phyloP scores from a whole-genome alignment of 2,113 vertebrate genomes.

The Polypterus bichir region DNA sequence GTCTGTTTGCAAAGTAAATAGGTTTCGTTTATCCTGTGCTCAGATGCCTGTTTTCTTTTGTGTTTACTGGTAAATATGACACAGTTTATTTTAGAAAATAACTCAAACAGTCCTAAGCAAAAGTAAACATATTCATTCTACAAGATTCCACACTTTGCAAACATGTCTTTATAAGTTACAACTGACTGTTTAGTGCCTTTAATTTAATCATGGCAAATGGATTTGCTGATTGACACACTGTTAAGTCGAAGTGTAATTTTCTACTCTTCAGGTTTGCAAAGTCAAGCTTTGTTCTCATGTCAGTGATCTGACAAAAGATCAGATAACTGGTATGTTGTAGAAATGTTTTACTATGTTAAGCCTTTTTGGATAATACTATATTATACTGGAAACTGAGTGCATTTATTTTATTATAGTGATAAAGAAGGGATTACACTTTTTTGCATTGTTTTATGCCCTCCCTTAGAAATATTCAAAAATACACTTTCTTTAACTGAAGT shows the following conservation, averaged over 20 bases:
- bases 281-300: conserved; percentile 25
- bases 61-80: conserved; percentile 97
- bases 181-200: conserved; percentile 47
- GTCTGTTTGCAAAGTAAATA: conserved; percentile 83
- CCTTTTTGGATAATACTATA: too few relatives aligned
- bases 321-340: conserved; percentile 5
- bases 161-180: conserved; percentile 63
- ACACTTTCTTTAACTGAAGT: too few relatives aligned
- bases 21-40: conserved; percentile 74
- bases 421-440: too few relatives aligned
- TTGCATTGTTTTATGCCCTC: too few relatives aligned
- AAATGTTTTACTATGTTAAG: conserved; percentile 7
- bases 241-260: conserved; percentile 38
- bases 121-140: conserved; percentile 93
- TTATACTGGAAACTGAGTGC: too few relatives aligned
- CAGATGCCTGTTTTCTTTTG: conserved; percentile 71
- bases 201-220: conserved; percentile 56
- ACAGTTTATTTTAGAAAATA: conserved; percentile 92
- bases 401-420: too few relatives aligned
- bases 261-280: conserved; percentile 34
- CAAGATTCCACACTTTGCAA: conserved; percentile 92
- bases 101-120: conserved; percentile 96
- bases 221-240: conserved; percentile 47
- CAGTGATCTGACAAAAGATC: conserved; percentile 24
- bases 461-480: too few relatives aligned